These are phyloP conservation scores for Manduca sexta DNA, from an alignment of 1,140 invertebrate species.

Conservation along the genomic window DNA sequence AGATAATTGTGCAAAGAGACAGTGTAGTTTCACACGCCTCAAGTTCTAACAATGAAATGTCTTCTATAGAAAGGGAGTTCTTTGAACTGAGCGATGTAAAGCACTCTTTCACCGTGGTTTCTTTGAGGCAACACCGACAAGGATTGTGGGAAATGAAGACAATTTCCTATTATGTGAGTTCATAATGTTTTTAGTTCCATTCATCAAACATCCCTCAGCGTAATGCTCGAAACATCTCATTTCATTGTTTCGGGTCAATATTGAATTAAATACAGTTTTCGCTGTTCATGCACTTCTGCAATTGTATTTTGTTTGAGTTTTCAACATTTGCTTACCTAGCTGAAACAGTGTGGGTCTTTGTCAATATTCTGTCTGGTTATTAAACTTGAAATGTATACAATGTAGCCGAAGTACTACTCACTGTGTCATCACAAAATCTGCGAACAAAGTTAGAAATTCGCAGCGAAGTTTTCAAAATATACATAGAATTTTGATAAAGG, in stretches of 20 bases:
- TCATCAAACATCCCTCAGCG: conserved; percentile 2
- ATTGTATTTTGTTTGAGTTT: not conserved
- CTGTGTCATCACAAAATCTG: too few species aligned
- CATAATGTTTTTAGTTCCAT: conserved; percentile 16
- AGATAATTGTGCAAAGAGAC: not conserved
- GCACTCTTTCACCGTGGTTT: conserved; percentile 18
- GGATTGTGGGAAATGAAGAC: conserved; percentile 31
- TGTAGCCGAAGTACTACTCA: too few species aligned
- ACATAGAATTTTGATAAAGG: too few species aligned
- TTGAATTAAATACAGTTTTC: conserved; percentile 2
- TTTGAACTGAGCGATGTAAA: conserved; percentile 30
- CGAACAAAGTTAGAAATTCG: too few species aligned
- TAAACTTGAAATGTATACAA: too few species aligned
- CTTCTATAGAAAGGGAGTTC: conserved; percentile 18
- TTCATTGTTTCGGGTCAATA: not conserved
- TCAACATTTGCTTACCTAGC: too few species aligned
- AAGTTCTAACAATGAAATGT: conserved; percentile 13
- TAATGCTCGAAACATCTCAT: conserved; percentile 4
- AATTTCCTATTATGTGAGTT: conserved; percentile 21
- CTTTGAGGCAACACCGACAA: conserved; percentile 21
- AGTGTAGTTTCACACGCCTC: conserved; percentile 17
- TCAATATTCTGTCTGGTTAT: too few species aligned
- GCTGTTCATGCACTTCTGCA: not conserved
- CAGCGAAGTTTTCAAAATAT: too few species aligned
- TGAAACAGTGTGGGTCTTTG: too few species aligned